Evolutionary conservation across 2,888 invertebrate species (phyloP).

Genomic region (Athetis lepigone): DNA sequence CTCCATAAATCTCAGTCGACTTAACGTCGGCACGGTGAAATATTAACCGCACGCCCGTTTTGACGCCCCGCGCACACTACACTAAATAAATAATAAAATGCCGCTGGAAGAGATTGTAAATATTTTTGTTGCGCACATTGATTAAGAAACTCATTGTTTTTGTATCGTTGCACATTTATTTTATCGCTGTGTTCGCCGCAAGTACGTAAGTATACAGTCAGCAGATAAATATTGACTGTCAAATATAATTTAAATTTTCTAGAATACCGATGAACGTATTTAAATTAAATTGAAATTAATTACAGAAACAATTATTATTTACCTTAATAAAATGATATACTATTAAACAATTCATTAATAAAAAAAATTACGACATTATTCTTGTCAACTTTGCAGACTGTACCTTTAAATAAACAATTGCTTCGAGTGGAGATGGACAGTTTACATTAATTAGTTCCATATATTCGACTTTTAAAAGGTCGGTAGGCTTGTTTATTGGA

Average conservation of each 20-base stretch:
- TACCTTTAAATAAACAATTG: constrained; percentile 45
- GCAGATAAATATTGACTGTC: no score
- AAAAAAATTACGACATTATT: no score
- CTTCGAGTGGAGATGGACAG: constrained; percentile 33
- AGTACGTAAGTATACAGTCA: constrained; percentile 5
- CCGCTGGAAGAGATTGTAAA: constrained; percentile 71
- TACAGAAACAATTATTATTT: no score
- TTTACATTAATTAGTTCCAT: constrained; percentile 54
- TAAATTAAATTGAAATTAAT: no score
- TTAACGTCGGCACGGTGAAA: constrained; percentile 87
- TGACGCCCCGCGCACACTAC: constrained; percentile 80
- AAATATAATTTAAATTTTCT: no score
- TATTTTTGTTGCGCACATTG: constrained; percentile 55
- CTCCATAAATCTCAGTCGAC: constrained; percentile 87
- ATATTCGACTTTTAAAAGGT: constrained; percentile 44
- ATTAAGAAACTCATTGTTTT: constrained; percentile 62
- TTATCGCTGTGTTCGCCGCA: constrained; percentile 57
- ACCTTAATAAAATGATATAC: no score
- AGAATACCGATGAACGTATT: no score
- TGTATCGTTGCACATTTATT: constrained; percentile 56
- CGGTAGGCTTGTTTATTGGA: constrained; percentile 33
- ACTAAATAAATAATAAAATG: constrained; percentile 82
- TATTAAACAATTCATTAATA: no score
- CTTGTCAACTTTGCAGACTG: no score
- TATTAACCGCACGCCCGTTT: constrained; percentile 88